Evolutionary conservation across 2,888 invertebrate species (phyloP).

Genomic region (Oxytorus armatus): DNA sequence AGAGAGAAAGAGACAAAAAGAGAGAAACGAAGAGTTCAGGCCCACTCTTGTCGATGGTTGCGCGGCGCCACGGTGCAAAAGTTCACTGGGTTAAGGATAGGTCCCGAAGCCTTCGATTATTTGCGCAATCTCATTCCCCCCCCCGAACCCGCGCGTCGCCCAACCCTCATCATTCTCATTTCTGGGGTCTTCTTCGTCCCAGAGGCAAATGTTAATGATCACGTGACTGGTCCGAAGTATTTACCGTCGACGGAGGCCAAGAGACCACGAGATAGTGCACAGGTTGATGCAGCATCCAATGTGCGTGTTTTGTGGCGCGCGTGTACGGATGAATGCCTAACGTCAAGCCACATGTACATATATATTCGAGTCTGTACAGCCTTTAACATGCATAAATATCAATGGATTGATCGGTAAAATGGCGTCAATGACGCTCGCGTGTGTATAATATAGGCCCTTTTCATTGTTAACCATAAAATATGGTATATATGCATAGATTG

Average conservation of each 20-base stretch:
- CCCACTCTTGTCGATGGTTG: background rate
- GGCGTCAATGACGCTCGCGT: background rate
- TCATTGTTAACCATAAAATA: background rate
- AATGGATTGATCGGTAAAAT: background rate
- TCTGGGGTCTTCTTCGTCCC: conserved; percentile 38
- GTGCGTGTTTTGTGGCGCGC: conserved; percentile 59
- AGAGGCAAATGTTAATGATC: conserved; percentile 68
- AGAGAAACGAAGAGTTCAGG: conserved; percentile 34
- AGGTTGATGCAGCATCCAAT: conserved; percentile 54
- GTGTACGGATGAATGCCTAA: conserved; percentile 48
- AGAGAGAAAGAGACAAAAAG: too few species aligned
- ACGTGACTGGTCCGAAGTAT: conserved; percentile 62
- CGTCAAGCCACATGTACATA: background rate
- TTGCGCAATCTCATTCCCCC: conserved; percentile 46
- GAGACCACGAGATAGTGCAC: conserved; percentile 42
- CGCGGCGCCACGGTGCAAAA: conserved; percentile 57
- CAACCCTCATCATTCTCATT: conserved; percentile 5
- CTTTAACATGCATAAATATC: background rate
- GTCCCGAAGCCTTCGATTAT: conserved; percentile 49
- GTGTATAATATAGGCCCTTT: background rate
- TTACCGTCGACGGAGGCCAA: conserved; percentile 30
- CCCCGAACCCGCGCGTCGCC: background rate
- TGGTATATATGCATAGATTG: conserved; percentile 33
- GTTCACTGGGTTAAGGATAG: conserved; percentile 71
- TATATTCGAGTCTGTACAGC: background rate